A percentile compares a stretch with the other conserved stretches of the same genome.
phyloP scores from a whole-genome alignment of 2,797 vertebrate species.

The Galago senegalensis region DNA sequence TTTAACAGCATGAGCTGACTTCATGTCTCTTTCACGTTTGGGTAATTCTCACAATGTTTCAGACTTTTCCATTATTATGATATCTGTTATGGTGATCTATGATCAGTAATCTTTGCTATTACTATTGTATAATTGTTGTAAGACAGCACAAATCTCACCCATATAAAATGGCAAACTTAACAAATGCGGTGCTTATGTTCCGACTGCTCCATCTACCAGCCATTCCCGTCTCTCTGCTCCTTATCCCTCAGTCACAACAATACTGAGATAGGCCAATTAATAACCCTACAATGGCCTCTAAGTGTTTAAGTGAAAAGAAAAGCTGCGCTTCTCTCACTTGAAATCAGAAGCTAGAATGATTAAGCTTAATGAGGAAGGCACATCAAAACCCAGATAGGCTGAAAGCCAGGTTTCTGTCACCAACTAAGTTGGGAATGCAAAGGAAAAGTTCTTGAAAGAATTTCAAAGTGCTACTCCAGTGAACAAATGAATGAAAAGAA shows the following conservation, averaged over 20 bases:
- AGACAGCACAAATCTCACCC: neutral
- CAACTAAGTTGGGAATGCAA: neutral
- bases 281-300: neutral
- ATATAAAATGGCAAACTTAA: neutral
- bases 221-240: neutral
- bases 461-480: neutral
- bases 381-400: neutral
- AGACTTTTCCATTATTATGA: neutral
- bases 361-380: neutral
- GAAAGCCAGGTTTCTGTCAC: neutral
- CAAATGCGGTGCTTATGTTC: neutral
- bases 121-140: neutral
- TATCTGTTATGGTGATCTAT: neutral
- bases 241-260: neutral
- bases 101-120: neutral
- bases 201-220: neutral
- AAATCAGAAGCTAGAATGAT: neutral
- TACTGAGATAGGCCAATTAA: neutral
- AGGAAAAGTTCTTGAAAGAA: neutral
- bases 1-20: neutral
- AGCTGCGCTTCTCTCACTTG: neutral
- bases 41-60: neutral
- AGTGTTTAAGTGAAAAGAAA: neutral
- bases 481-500: neutral
- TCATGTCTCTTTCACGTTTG: neutral